These are phyloP conservation scores for Macaca nemestrina DNA, from an alignment of 2,113 vertebrate genomes.

Conservation along the genomic window DNA sequence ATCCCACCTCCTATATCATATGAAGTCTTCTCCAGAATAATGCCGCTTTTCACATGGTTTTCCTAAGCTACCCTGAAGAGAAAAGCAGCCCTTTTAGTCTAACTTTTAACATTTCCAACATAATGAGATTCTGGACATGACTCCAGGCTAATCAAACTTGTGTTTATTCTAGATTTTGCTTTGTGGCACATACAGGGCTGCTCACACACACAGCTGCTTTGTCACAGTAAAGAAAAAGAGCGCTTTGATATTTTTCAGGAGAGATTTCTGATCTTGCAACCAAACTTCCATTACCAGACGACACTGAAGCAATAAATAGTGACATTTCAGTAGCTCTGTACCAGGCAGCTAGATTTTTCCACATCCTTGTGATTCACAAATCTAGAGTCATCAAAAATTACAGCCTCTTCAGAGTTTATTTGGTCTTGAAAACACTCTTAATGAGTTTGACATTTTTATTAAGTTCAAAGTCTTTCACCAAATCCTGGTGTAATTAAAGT, in stretches of 20 bases:
- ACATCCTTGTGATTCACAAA: constrained; percentile 60
- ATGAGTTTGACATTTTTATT: constrained; percentile 77
- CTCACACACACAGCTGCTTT: constrained; percentile 62
- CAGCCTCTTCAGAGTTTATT: constrained; percentile 70
- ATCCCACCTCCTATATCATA: neutral
- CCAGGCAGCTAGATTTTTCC: constrained; percentile 65
- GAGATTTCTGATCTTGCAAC: constrained; percentile 75
- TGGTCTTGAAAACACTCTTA: constrained; percentile 66
- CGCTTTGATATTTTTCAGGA: constrained; percentile 72
- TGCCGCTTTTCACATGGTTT: neutral
- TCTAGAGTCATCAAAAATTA: constrained; percentile 60
- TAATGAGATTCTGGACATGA: constrained; percentile 57
- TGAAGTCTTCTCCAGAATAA: neutral
- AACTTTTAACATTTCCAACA: constrained; percentile 68
- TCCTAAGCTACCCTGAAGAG: constrained; percentile 3
- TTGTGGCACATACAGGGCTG: constrained; percentile 60
- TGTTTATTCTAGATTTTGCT: constrained; percentile 82
- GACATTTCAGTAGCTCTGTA: constrained; percentile 59
- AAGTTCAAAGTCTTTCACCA: constrained; percentile 65
- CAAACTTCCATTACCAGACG: constrained; percentile 55
- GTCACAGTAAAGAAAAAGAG: constrained; percentile 73
- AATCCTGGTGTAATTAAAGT: constrained; percentile 19
- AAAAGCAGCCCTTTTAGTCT: neutral
- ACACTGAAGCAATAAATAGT: constrained; percentile 63
- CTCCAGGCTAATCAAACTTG: constrained; percentile 74